Conservation (phyloP, 2,797 vertebrate genomes). For the Coranthus polyacanthus region DNA sequence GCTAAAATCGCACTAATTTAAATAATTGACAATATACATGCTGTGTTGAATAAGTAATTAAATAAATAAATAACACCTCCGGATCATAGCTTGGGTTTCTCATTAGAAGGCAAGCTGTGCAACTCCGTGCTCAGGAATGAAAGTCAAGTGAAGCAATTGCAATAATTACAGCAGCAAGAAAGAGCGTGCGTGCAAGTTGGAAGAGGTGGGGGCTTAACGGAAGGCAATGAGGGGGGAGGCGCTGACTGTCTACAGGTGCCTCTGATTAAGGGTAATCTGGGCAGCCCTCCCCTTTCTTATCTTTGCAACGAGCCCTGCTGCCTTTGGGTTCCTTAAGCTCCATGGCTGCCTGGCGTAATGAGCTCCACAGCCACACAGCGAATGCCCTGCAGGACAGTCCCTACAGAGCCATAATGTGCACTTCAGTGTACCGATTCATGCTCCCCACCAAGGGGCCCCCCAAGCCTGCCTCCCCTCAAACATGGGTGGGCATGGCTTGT, state of each 20-base stretch:
- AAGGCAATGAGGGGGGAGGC: conserved; percentile 72
- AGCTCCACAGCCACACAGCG: conserved; percentile 82
- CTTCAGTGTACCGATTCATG: conserved; percentile 82
- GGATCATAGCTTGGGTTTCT: conserved; percentile 77
- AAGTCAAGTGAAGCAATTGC: conserved; percentile 82
- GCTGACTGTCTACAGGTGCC: conserved; percentile 83
- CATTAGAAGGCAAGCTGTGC: conserved; percentile 82
- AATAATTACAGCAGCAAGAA: conserved; percentile 80
- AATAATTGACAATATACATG: conserved; percentile 84
- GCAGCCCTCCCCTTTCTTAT: conserved; percentile 80
- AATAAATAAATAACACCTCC: conserved; percentile 79
- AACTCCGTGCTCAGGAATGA: conserved; percentile 73
- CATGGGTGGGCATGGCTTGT: conserved; percentile 80
- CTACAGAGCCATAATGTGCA: conserved; percentile 87
- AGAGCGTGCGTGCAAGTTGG: conserved; percentile 44
- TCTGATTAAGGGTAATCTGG: conserved; percentile 88
- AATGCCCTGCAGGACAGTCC: conserved; percentile 85
- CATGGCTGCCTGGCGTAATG: conserved; percentile 83
- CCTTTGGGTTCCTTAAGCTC: conserved; percentile 73
- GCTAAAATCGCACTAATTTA: conserved; percentile 78
- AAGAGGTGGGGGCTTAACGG: conserved; percentile 56
- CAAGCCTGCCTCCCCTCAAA: conserved; percentile 75
- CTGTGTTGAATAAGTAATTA: conserved; percentile 79
- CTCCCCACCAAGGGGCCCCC: conserved; percentile 76
- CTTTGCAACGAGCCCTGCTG: too few relatives aligned